These are phyloP conservation scores for Drosophila arizonae DNA, from an alignment of 1,140 invertebrate genomes.

Conservation along the genomic window DNA sequence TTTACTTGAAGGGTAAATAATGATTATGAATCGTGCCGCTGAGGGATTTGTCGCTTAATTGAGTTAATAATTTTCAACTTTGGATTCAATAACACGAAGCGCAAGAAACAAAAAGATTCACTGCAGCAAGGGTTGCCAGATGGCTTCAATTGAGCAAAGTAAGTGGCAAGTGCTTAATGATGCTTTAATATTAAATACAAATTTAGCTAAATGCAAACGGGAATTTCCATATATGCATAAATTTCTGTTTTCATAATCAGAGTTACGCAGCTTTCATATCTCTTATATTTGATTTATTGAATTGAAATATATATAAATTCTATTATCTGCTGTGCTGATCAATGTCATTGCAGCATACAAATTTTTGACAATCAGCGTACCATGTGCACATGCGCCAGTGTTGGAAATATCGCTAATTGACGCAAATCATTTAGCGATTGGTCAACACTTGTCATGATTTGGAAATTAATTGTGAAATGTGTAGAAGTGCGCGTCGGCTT, in stretches of 20 bases:
- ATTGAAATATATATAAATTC: background rate
- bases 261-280: background rate
- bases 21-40: constrained; percentile 64
- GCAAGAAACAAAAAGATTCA: background rate
- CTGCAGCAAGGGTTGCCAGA: background rate
- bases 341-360: no score
- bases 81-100: background rate
- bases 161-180: background rate
- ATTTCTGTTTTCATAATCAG: background rate
- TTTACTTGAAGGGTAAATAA: constrained; percentile 50
- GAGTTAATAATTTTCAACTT: constrained; percentile 38
- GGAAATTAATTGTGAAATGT: background rate
- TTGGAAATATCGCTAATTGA: background rate
- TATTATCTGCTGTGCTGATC: background rate
- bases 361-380: background rate
- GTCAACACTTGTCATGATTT: background rate
- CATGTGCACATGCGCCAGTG: background rate
- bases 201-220: no score
- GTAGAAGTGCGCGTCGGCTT: background rate
- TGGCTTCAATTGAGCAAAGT: background rate
- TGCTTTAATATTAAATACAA: background rate
- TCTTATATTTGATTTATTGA: background rate
- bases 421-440: background rate
- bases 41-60: constrained; percentile 53
- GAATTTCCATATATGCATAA: no score